Base-by-base conservation (phyloP, 2,888 invertebrate species). In the Vandiemenella viatica region DNA sequence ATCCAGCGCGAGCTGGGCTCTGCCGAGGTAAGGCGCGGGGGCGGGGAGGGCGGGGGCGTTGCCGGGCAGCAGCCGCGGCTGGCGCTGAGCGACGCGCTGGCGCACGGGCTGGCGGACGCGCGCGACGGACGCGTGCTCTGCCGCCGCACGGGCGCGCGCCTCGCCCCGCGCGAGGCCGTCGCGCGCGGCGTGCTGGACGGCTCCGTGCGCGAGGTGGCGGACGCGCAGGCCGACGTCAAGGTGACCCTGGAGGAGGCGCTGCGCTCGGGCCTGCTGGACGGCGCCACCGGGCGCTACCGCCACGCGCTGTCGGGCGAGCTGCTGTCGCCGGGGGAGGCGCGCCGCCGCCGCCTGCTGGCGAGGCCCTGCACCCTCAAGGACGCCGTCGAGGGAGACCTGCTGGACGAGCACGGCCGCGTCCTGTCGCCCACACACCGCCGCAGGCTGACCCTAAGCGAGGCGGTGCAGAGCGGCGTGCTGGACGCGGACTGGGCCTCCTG, bases 291-390 rank as follows among this genome's bases (percentile, higher is more conserved):
- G 53, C 82, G 82, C 61, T 93, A 85, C 66, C 65, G 79, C 51
- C 86, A 92, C 61, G 76, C 77, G 57, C 65, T 76, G 46, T 79
- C 79, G 48, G 78, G 81, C 64, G 84, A 89, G 64, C 82, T 80
- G 61, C 64, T 91, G 48, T 73, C 81, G 21, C 79, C 89, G 59
- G 75, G 77, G 60, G 86, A 91, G 61, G 95, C 95, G n/a, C 80
- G 83, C 59, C 76, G 77, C 54, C 76, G 84, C 55, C 80, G 83
- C 48, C 72, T 84, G 44, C 86, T 95, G 58, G 75, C 82, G 46
- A 90, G 89, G 68, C 92, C 95, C 0, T 77, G 90, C 74, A 90
- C 92, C n/a, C 71, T 97, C 23, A 88, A 91, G 68, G 93, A 93
- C 62, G 67, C 69, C 50, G 76, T 84, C 53, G 88, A 89, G 65